Conservation (phyloP, 2,888 invertebrate species). For the Artemia sp. region DNA sequence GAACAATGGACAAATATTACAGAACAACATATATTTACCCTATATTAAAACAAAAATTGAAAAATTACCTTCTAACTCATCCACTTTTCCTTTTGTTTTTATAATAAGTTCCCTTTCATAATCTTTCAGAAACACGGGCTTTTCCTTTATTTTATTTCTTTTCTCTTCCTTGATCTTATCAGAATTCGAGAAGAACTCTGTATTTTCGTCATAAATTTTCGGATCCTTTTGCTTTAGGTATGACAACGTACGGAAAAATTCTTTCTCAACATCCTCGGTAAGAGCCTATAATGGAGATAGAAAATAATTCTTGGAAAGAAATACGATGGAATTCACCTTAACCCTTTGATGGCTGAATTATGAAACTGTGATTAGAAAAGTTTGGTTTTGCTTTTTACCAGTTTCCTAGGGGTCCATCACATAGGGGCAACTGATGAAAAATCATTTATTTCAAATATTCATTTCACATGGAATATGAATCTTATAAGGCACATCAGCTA, state of each 20-base stretch:
- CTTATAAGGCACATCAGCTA: too few relatives aligned
- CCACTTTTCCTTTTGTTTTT: conserved; percentile 45
- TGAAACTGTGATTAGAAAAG: too few relatives aligned
- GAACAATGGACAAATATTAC: too few relatives aligned
- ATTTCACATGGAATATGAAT: too few relatives aligned
- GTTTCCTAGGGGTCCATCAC: too few relatives aligned
- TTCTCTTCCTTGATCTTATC: conserved; percentile 19
- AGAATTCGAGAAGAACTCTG: conserved; percentile 47
- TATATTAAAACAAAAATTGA: neutral
- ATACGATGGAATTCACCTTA: too few relatives aligned
- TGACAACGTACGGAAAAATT: conserved; percentile 70
- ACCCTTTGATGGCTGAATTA: too few relatives aligned
- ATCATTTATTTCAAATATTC: too few relatives aligned
- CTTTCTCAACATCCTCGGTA: conserved; percentile 53
- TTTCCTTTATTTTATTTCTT: conserved; percentile 35
- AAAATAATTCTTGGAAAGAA: too few relatives aligned
- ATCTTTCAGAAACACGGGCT: conserved; percentile 52
- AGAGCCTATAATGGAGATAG: conserved; percentile 34
- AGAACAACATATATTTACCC: conserved; percentile 20
- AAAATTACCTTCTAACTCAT: conserved; percentile 32
- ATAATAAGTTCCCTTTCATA: conserved; percentile 57
- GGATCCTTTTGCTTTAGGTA: conserved; percentile 75
- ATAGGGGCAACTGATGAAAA: too few relatives aligned
- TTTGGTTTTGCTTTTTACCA: too few relatives aligned
- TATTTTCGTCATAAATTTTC: conserved; percentile 60